Conservation (phyloP, 92 coral and sea anemone genomes). For the Phenganax subtilis region DNA sequence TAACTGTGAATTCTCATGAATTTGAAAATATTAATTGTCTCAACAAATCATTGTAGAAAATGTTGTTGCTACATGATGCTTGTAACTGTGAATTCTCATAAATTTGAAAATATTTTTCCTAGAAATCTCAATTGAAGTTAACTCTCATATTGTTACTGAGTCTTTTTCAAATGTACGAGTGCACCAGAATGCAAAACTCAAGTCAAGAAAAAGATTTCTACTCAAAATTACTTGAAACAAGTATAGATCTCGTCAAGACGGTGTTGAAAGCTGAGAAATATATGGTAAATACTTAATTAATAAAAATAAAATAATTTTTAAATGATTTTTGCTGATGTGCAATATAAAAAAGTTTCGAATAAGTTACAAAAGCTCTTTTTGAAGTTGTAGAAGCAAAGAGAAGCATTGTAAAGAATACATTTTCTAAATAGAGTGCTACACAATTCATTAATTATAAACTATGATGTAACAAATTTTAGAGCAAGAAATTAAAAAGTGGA, state of each 20-base stretch:
- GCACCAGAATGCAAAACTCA: not conserved
- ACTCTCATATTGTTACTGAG: not conserved
- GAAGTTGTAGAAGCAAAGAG: too few relatives aligned
- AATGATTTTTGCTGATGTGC: not conserved
- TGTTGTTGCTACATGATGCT: not conserved
- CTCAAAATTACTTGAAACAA: not conserved
- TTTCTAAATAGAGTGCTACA: too few relatives aligned
- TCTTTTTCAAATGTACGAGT: not conserved
- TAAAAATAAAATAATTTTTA: not conserved
- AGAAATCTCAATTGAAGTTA: not conserved
- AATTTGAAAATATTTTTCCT: not conserved
- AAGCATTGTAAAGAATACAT: too few relatives aligned
- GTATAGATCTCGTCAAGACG: not conserved
- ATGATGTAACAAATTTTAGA: not conserved
- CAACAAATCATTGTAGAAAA: not conserved
- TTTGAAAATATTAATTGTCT: not conserved
- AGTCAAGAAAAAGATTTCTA: not conserved
- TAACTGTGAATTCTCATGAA: not conserved
- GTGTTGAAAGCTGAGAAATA: not conserved
- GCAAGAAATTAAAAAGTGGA: not conserved
- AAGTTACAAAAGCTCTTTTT: not conserved
- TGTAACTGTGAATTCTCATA: not conserved
- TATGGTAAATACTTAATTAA: not conserved
- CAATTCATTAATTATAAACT: not conserved
- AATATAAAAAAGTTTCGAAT: not conserved